Evolutionary conservation across 1,140 invertebrate species (phyloP).

Genomic region (Anastrepha ludens): DNA sequence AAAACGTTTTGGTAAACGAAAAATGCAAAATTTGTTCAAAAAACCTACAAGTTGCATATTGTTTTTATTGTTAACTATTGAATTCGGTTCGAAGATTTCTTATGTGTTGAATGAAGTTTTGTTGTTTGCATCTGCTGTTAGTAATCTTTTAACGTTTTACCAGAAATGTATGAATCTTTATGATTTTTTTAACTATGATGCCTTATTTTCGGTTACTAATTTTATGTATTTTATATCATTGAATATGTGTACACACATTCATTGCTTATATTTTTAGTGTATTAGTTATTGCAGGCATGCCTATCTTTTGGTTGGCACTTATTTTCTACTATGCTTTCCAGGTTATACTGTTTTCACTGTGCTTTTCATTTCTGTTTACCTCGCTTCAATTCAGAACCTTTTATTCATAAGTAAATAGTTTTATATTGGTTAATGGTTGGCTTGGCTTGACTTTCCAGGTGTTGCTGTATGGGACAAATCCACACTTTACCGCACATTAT

Average conservation of each 20-base stretch:
- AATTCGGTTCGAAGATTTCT: not conserved
- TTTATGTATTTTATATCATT: not conserved
- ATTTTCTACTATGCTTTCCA: too few species aligned
- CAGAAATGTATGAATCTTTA: too few species aligned
- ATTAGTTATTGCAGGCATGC: not conserved
- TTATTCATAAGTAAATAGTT: not conserved
- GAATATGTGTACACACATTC: not conserved
- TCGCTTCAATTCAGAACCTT: constrained; percentile 54
- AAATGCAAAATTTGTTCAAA: constrained; percentile 33
- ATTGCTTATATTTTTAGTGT: not conserved
- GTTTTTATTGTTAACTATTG: constrained; percentile 29
- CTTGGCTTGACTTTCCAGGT: constrained; percentile 29
- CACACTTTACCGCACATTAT: not conserved
- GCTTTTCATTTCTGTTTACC: constrained; percentile 24
- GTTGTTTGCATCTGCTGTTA: not conserved
- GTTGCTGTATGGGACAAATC: constrained; percentile 16
- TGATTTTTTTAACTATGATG: too few species aligned
- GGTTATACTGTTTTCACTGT: not conserved
- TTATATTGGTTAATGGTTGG: constrained; percentile 30
- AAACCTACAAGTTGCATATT: not conserved
- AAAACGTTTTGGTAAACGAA: constrained; percentile 74
- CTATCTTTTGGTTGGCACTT: too few species aligned
- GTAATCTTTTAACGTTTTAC: not conserved
- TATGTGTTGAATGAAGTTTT: constrained; percentile 3
- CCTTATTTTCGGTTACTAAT: too few species aligned